These are phyloP conservation scores for Campoplex nolae DNA, from an alignment of 2,888 invertebrate species.

Conservation along the genomic window DNA sequence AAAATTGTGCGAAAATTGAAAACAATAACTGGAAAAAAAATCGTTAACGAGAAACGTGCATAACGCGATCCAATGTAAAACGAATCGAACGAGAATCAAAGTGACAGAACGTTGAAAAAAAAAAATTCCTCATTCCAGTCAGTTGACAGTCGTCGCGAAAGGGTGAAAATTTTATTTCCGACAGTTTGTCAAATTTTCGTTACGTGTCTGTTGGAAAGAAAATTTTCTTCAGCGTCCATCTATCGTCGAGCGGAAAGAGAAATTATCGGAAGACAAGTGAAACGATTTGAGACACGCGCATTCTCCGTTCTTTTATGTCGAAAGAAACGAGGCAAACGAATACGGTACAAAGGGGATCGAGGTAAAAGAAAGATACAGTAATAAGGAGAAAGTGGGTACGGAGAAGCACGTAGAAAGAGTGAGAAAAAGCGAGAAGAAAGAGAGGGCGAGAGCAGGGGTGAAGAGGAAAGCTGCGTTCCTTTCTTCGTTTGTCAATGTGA, in stretches of 20 bases:
- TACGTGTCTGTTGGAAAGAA: not conserved
- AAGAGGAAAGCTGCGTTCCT: constrained; percentile 1
- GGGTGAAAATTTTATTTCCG: not conserved
- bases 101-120: not conserved
- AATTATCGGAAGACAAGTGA: not conserved
- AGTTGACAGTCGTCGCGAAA: too few relatives aligned
- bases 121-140: not conserved
- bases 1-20: not conserved
- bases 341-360: constrained; percentile 13
- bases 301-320: constrained; percentile 1
- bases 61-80: not conserved
- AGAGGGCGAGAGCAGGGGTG: not conserved
- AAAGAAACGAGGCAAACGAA: not conserved
- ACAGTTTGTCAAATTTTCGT: constrained; percentile 4
- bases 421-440: not conserved
- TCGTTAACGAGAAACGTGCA: not conserved
- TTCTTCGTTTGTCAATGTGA: constrained; percentile 43
- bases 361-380: not conserved
- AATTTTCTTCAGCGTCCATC: not conserved
- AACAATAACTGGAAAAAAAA: not conserved
- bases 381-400: not conserved
- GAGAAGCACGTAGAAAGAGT: constrained; percentile 17
- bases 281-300: not conserved
- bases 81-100: not conserved
- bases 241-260: not conserved